These are phyloP conservation scores for Drosophila arawakana DNA, from an alignment of 1,140 invertebrate genomes.

Conservation along the genomic window DNA sequence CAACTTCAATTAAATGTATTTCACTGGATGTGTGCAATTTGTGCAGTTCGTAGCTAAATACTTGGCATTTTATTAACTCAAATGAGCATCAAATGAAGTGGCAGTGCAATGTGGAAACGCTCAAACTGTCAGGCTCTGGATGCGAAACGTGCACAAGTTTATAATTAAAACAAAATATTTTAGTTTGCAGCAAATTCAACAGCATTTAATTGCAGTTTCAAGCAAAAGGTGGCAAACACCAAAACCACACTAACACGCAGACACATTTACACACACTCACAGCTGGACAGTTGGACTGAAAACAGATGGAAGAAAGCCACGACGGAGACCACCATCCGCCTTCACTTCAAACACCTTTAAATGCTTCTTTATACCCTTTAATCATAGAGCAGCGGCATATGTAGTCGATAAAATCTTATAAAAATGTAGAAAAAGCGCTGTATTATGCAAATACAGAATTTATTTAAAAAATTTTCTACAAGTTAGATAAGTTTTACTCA, in stretches of 20 bases:
- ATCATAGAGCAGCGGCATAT: no score
- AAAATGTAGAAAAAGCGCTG: no score
- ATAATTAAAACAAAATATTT: constrained; percentile 74
- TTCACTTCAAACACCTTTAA: no score
- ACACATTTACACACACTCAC: not conserved
- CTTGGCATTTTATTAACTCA: constrained; percentile 55
- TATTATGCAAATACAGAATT: no score
- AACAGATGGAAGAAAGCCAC: not conserved
- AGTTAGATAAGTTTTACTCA: no score
- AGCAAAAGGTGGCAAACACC: constrained; percentile 22
- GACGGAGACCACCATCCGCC: no score
- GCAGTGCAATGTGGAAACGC: constrained; percentile 28
- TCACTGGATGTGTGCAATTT: constrained; percentile 26
- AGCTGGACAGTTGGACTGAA: not conserved
- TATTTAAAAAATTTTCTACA: no score
- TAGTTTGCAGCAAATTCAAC: constrained; percentile 46
- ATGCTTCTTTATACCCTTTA: no score
- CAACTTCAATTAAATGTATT: constrained; percentile 50
- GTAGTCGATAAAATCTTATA: no score
- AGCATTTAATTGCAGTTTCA: constrained; percentile 55
- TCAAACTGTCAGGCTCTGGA: constrained; percentile 42
- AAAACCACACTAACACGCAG: constrained; percentile 1
- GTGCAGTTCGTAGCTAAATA: constrained; percentile 12
- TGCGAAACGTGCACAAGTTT: constrained; percentile 38
- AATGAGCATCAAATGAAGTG: constrained; percentile 66